Base-by-base conservation (phyloP, 1,140 invertebrate species). In the Parapsyche elsis region DNA sequence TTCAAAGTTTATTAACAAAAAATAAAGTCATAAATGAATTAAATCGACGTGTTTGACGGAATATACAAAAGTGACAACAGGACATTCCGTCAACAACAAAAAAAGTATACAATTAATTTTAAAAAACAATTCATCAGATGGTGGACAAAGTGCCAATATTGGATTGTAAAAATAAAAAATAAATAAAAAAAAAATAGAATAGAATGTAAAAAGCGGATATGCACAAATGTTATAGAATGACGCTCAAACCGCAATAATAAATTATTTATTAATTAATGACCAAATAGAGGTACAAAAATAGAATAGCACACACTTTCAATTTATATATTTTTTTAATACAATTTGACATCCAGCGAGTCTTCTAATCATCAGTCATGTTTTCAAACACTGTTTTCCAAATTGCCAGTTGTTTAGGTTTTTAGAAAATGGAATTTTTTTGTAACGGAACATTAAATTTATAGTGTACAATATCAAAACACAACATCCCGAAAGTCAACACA, bases 1-100 rank as follows among this genome's bases (percentile, higher is more conserved):
- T 67, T 67, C 21, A 26, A 67, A 67, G 64, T 67, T 67, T 67
- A 67, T 67, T 67, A 67, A 67, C 64, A 67, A 67, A 67, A 67
- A 67, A 67, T 67, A 67, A 67, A 67, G 64, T 67, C 64, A 14
- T 67, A 21, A 26, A 24, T 67, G 19, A 26, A 14, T 67, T 9
- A 67, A 67, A 10, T 14, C 4, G 24, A 67, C 64, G 12, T 67
- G 9, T 12, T 67, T 67, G 64, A 67, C 64, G 19, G 19, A 61
- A 21, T 4, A 30, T 23, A 67, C 64, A 26, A 12, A 10, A 26
- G 24, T 23, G 24, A 67, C 64, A 67, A 67, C 26, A 67, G 12
- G 49, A 38, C 30, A 7, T 38, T 16, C 49, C 16, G 10, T 53
- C 1, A 14, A 53, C 2, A 10, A 53, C 49, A 53, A 53, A 53